Evolutionary conservation across 2,113 vertebrate species (phyloP), one percentile per base, ranked within the genome.

Genomic region (Actenoides hombroni): DNA sequence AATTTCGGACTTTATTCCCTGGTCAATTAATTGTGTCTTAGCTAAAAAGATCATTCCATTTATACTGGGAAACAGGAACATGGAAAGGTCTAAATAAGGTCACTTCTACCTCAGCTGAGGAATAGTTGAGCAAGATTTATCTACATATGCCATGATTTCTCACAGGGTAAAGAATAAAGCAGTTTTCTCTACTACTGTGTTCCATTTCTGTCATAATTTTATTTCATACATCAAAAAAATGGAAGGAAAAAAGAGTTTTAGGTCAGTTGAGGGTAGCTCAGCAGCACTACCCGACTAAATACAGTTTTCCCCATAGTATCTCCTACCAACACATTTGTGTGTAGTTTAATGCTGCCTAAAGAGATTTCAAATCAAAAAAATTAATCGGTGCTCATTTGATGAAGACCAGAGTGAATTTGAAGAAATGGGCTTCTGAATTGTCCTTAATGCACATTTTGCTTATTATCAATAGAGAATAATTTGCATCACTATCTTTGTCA

Each of bases 251-350:
- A 29, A 14, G 31, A 37, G 48, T 49, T 40, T 51, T 40, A 23
- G 35, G 26, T 56, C 28, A 33, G 35, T 18, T 61, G 59, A 56
- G 33, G 19, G 39, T n/a, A 77, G 64, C 18, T 39, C 17, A 61
- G 28, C 35, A 49, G 48, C 33, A 12, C 17, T 25, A 18, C 59
- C 10, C 39, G 14, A 44, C 21, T 37, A 16, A 5, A 0, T 24
- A 7, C 10, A 26, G 11, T 8, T 9, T 81, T 42, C 9, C 15
- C 35, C 11, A 11, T 6, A 35, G 0, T 53, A 35, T 60, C 16
- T 82, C n/a, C 18, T 3, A 13, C n/a, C n/a, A n/a, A n/a, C n/a
- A n/a, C n/a, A n/a, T n/a, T 16, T 54, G 19, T 35, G 23, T 25
- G 25, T n/a, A 49, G 16, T 40, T 40, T 49, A 60, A 56, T 39